Evolutionary conservation across 2,797 vertebrate species (phyloP).

Genomic region (Tamandua tetradactyla): DNA sequence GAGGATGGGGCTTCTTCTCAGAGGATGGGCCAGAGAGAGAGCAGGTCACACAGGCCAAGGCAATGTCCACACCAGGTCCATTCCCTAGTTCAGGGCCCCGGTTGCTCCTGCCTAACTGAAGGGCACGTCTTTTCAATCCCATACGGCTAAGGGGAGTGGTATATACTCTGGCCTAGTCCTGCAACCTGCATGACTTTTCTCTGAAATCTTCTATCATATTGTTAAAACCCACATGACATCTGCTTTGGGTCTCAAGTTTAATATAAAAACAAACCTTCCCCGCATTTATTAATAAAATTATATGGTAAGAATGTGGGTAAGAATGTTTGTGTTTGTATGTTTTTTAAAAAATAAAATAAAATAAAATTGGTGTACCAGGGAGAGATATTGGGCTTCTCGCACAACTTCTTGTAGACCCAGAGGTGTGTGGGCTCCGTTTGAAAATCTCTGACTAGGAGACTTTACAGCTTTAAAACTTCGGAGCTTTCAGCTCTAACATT

Average conservation of each 20-base stretch:
- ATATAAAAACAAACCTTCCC: neutral
- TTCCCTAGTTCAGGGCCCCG: rapidly evolving
- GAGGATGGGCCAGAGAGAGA: too few species aligned
- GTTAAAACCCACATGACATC: neutral
- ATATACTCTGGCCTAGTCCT: rapidly evolving
- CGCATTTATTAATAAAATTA: neutral
- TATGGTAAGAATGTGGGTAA: too few species aligned
- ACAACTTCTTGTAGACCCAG: neutral
- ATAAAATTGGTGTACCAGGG: neutral
- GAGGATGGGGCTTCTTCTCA: too few species aligned
- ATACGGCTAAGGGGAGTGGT: neutral
- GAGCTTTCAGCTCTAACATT: neutral
- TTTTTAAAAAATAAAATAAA: neutral
- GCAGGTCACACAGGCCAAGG: too few species aligned
- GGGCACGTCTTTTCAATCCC: neutral
- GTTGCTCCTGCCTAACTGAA: neutral
- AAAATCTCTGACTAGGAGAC: neutral
- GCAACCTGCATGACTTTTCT: neutral
- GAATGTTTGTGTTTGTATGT: too few species aligned
- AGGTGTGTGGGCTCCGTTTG: neutral
- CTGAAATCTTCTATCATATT: neutral
- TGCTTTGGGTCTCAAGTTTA: neutral
- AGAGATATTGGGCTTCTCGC: neutral
- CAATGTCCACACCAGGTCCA: neutral
- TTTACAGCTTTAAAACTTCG: neutral